Percentiles rank a stretch among this genome's conserved stretches.
These are phyloP conservation scores for Phycodurus eques DNA, from an alignment of 2,113 vertebrate species.

Conservation along the genomic window DNA sequence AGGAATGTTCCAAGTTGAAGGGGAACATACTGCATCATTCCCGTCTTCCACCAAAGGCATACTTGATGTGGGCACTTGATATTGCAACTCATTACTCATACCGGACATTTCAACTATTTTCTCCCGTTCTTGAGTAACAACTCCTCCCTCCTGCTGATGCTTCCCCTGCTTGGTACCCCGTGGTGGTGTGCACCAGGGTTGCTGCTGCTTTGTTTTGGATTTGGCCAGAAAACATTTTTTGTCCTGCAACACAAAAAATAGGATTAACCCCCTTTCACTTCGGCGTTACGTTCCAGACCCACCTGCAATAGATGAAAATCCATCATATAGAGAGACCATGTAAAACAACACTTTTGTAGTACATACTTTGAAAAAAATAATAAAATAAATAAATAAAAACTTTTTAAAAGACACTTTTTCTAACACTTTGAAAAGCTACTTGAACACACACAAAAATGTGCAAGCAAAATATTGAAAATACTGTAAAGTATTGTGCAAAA, in stretches of 20 bases:
- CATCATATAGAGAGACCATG: too few species aligned
- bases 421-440: too few species aligned
- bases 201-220: conserved; percentile 19
- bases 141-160: background rate
- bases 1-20: background rate
- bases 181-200: conserved; percentile 5
- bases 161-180: background rate
- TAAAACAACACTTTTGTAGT: too few species aligned
- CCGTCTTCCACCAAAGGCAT: background rate
- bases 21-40: background rate
- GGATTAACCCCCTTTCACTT: too few species aligned
- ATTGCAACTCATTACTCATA: background rate
- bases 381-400: too few species aligned
- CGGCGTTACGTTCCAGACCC: too few species aligned
- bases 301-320: too few species aligned
- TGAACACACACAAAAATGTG: too few species aligned
- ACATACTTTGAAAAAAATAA: too few species aligned
- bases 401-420: too few species aligned
- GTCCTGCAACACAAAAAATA: conserved; percentile 28
- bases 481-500: too few species aligned
- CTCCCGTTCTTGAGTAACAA: background rate
- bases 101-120: background rate
- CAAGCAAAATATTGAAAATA: too few species aligned
- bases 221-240: conserved; percentile 27
- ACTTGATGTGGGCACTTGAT: background rate